phyloP scores from a whole-genome alignment of 1,140 invertebrate species.

The Anthonomus grandis region DNA sequence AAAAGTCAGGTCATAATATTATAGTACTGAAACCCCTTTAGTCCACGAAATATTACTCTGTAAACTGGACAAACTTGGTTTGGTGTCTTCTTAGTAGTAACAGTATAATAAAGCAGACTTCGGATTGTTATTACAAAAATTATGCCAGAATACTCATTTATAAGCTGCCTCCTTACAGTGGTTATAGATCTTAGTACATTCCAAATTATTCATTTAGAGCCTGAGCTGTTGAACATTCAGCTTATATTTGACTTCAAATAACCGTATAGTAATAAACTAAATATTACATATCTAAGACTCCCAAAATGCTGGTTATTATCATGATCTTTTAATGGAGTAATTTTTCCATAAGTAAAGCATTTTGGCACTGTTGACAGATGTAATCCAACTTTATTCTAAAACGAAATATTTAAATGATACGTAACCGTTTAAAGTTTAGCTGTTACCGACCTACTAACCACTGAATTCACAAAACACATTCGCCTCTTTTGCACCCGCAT shows the following conservation, averaged over 20 bases:
- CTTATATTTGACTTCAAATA: not conserved
- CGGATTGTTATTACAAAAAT: not conserved
- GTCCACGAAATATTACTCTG: not conserved
- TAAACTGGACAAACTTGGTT: constrained; percentile 14
- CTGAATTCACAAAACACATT: constrained; percentile 7
- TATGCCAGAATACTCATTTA: not conserved
- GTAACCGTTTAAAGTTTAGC: not conserved
- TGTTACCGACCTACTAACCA: not conserved
- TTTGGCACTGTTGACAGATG: not conserved
- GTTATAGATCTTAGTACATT: too few species aligned
- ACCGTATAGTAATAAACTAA: too few species aligned
- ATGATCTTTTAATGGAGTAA: too few species aligned
- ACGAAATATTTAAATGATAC: not conserved
- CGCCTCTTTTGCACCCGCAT: not conserved
- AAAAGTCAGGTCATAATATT: constrained; percentile 30
- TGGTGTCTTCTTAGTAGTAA: constrained; percentile 1
- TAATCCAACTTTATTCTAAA: not conserved
- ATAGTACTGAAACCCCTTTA: constrained; percentile 22
- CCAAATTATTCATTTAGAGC: too few species aligned
- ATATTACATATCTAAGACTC: too few species aligned
- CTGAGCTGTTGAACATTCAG: not conserved
- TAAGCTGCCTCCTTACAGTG: constrained; percentile 1
- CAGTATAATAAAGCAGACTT: constrained; percentile 9
- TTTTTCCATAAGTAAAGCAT: not conserved
- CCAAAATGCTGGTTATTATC: too few species aligned